Base-by-base conservation (phyloP, 2,113 vertebrate genomes). In the Leiothrix lutea region DNA sequence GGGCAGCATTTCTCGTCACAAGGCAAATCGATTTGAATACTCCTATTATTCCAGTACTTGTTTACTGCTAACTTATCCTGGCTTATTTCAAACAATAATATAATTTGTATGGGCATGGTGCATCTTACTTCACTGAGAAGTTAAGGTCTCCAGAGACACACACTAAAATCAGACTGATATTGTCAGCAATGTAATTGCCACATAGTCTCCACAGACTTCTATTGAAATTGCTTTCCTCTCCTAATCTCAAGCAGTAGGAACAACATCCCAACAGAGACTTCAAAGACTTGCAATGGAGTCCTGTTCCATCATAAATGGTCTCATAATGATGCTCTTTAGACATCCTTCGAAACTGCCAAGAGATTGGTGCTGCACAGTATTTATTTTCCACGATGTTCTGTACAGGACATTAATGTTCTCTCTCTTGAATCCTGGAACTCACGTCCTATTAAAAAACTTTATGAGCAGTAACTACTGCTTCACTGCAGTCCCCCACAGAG, bases 151-250 rank as follows among this genome's bases (percentile, higher is more conserved):
- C 38, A 79, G 95, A 86, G 91, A 92, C 69, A 48, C 28, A 13
- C 86, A 66, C 82, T 90, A 92, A 96, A 97, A 97, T 96, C 94
- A 92, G 86, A 92, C 75, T 86, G 96, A 96, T 94, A 94, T 56
- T 96, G 95, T 92, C 95, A 92, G 95, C 75, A 95, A 75, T 71
- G 57, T 95, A 96, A 96, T 95, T 97, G 95, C 97, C 96, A 96
- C 73, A 79, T 58, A 5, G 95, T 96, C 94, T 96, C 97, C 90
- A 85, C 17, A 95, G 97, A 97, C 95, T 95, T 91, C 97, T 89
- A 77, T 53, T 92, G 90, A 97, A 97, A 97, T 96, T 95, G 94
- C 94, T 97, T 96, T 98, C 95, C 95, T 89, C 96, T 97, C 94
- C 93, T 91, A 93, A 97, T 95, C 91, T 93, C 92, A 89, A 96